Conservation (phyloP, 2,797 vertebrate genomes). For the Morelia viridis region DNA sequence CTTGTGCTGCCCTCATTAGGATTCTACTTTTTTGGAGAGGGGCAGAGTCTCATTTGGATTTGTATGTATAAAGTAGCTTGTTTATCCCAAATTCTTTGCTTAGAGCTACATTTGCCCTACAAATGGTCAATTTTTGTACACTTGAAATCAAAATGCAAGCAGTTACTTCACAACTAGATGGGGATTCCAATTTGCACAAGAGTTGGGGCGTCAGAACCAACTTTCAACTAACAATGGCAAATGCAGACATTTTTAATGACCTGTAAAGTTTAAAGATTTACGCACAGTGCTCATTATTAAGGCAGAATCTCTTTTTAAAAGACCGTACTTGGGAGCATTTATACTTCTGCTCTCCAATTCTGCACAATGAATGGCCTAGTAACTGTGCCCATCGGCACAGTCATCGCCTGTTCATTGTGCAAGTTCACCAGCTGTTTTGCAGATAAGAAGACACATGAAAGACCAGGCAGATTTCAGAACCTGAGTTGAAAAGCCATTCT, state of each 20-base stretch:
- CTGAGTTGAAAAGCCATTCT: not conserved
- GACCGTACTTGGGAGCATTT: not conserved
- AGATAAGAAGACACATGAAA: not conserved
- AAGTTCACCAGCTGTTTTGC: not conserved
- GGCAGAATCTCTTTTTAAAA: slow-evolving; percentile 13
- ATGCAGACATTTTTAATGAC: slow-evolving; percentile 45
- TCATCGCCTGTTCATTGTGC: not conserved
- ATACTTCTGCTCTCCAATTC: not conserved
- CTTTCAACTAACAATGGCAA: not conserved
- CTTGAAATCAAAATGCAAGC: slow-evolving; percentile 13
- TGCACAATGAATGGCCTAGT: not conserved
- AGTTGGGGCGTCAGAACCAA: not conserved
- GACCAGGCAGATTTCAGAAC: not conserved
- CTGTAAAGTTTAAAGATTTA: slow-evolving; percentile 21
- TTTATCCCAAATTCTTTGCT: not conserved
- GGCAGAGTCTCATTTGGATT: not conserved
- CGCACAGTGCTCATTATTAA: slow-evolving; percentile 50
- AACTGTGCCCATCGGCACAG: not conserved
- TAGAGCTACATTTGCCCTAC: rapidly evolving
- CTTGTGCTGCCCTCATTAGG: not conserved
- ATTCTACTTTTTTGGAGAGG: not conserved
- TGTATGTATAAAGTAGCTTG: not conserved
- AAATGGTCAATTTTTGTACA: not conserved
- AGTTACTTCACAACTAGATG: not conserved
- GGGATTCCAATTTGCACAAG: slow-evolving; percentile 11